phyloP scores from a whole-genome alignment of 2,888 invertebrate genomes.

The Monochamus alternatus region DNA sequence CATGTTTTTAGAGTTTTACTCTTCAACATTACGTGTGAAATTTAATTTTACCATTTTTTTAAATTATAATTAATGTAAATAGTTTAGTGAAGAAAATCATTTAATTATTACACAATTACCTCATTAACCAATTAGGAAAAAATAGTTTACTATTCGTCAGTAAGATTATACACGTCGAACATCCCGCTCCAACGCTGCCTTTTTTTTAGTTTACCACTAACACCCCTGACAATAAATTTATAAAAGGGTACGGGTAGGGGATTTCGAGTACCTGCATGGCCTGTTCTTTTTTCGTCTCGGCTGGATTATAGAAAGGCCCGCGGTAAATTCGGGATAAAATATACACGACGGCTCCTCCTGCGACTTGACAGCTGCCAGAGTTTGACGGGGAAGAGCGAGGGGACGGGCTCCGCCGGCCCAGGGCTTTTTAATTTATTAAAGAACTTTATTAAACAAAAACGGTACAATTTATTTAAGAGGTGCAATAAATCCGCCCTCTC shows the following conservation, averaged over 20 bases:
- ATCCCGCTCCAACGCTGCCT: no score
- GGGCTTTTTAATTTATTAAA: slow-evolving; percentile 27
- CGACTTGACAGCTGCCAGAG: slow-evolving; percentile 13
- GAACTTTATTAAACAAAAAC: slow-evolving; percentile 29
- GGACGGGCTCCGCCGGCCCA: background rate
- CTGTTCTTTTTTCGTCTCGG: slow-evolving; percentile 13
- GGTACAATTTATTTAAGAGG: slow-evolving; percentile 8
- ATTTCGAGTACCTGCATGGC: slow-evolving; percentile 2
- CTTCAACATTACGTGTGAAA: no score
- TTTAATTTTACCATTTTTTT: no score
- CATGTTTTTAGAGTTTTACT: no score
- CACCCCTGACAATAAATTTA: background rate
- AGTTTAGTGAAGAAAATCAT: no score
- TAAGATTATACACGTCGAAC: background rate
- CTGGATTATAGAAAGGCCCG: slow-evolving; percentile 8
- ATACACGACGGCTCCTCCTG: slow-evolving; percentile 15
- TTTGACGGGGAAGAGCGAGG: slow-evolving; percentile 7
- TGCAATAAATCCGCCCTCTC: background rate
- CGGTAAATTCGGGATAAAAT: slow-evolving; percentile 27
- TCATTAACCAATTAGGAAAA: background rate
- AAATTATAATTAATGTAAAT: no score
- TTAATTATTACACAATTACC: no score
- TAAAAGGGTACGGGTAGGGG: slow-evolving; percentile 5
- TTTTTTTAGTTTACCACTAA: no score
- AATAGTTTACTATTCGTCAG: background rate